Base-by-base conservation (phyloP, 2,113 vertebrate genomes). In the Anthoscopus minutus region DNA sequence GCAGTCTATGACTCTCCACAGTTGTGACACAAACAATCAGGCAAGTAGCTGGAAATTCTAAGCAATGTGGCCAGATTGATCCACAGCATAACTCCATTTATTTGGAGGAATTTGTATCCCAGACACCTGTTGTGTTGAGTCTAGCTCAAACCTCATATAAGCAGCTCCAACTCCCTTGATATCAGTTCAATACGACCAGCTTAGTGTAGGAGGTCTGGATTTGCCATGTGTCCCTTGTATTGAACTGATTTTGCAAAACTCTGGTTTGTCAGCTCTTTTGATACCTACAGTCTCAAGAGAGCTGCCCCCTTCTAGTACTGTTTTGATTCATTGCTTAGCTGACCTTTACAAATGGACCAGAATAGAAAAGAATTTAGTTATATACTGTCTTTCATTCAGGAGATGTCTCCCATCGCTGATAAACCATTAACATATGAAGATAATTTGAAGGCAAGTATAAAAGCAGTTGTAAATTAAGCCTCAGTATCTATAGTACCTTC, bases 281-380 rank as follows among this genome's bases (percentile, higher is more conserved):
- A 40, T 88, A 94, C 60, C 67, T 64, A 17, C 64, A 71, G 56
- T 93, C 92, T 83, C 95, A 88, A 42, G 93, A 92, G 94, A 94
- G 27, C 60, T 92, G 47, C 64, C 60, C 66, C 37, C 40, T 86
- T 95, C 93, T 70, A 90, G 51, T 56, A 62, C n/a, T 71, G 82
- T 79, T 95, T 81, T 88, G 92, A 96, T 96, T 95, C 81, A 83
- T 86, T 92, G 60, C 60, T 83, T 66, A 67, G 74, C 12, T 96
- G 93, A 93, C 92, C 94, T 94, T 96, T 95, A 92, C 27, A 60
- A 77, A 80, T 30, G 6, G 44, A 62, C 81, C 37, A 74, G 78
- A 90, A 81, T 30, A 88, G 54, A 95, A 89, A 30, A 37, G 72
- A 81, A 74, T 83, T 86, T 44, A 45, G 60, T 74, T 88, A 48